A percentile compares a stretch with the other conserved stretches of the same genome.
Conservation (phyloP, 1,140 invertebrate genomes). For the Pteromalus puparum region DNA sequence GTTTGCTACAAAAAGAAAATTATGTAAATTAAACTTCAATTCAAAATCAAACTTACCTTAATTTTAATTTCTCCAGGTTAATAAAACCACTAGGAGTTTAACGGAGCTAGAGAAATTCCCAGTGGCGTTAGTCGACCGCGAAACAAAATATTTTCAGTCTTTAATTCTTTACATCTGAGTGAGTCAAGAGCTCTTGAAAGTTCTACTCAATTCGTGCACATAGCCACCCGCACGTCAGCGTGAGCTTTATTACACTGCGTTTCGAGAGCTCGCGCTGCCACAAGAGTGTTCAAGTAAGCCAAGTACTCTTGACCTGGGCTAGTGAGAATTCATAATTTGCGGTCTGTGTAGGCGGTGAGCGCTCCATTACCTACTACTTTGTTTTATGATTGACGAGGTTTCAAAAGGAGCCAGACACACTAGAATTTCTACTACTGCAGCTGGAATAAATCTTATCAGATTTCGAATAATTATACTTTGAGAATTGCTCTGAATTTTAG, state of each 20-base stretch:
- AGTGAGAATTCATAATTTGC: background rate
- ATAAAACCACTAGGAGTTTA: background rate
- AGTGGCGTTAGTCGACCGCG: background rate
- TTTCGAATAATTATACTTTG: background rate
- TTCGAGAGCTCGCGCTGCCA: too few relatives aligned
- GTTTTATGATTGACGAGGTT: background rate
- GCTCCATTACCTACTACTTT: background rate
- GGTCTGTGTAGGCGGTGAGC: background rate
- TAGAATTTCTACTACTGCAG: background rate
- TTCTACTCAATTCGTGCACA: background rate
- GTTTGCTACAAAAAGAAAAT: background rate
- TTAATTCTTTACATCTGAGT: background rate
- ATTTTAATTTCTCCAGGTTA: background rate
- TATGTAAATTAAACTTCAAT: too few relatives aligned
- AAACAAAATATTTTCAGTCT: background rate
- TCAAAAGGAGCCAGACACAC: background rate
- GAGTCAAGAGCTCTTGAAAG: conserved; percentile 42
- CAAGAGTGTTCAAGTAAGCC: background rate
- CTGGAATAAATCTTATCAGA: background rate
- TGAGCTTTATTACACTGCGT: too few relatives aligned
- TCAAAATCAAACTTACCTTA: background rate
- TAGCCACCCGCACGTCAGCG: too few relatives aligned
- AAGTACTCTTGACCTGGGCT: background rate
- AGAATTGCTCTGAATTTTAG: too few relatives aligned
- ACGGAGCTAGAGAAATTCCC: background rate